Conservation (phyloP, 2,888 invertebrate genomes). For the Girardia tigrina region DNA sequence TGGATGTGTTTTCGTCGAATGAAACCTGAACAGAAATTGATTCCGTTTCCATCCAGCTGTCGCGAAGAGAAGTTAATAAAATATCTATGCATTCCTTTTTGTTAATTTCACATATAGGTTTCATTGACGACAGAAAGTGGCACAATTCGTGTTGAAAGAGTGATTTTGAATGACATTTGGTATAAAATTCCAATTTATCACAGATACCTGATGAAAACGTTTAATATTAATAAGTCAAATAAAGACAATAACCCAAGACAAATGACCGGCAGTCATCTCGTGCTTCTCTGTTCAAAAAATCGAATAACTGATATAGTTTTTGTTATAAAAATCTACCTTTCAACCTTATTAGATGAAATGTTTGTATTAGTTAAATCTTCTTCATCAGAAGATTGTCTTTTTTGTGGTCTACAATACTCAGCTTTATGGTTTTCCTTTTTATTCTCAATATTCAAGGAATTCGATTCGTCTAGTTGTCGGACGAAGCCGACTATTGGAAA, state of each 20-base stretch:
- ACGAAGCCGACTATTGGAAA: too few species aligned
- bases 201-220: neutral
- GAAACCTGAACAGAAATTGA: neutral
- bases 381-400: too few species aligned
- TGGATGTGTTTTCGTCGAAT: too few species aligned
- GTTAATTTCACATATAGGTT: neutral
- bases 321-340: too few species aligned
- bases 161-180: neutral
- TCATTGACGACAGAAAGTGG: neutral
- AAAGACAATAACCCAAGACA: neutral
- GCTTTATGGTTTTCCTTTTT: too few species aligned
- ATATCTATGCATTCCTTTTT: neutral
- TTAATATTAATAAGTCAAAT: neutral
- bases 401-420: too few species aligned
- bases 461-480: too few species aligned
- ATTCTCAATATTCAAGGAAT: too few species aligned
- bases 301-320: too few species aligned
- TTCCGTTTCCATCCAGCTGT: neutral
- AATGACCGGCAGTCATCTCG: constrained; percentile 18
- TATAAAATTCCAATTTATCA: neutral
- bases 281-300: too few species aligned
- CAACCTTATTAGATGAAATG: too few species aligned
- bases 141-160: neutral
- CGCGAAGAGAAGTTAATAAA: neutral
- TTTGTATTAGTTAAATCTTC: too few species aligned